These are phyloP conservation scores for Alloplasta piceator DNA, from an alignment of 2,888 invertebrate genomes.

Conservation along the genomic window DNA sequence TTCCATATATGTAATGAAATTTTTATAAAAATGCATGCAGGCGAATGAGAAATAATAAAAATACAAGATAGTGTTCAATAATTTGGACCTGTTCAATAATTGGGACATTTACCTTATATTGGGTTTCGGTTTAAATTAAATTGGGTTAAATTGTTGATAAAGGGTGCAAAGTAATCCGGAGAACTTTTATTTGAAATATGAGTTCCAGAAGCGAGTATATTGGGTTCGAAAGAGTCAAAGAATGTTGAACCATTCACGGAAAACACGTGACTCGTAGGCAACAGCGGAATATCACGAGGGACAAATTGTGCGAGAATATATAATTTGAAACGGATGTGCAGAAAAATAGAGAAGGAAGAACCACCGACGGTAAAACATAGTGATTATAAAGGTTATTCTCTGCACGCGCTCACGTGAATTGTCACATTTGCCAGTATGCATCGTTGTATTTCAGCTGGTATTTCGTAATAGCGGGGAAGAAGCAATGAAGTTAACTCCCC, in stretches of 20 bases:
- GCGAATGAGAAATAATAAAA: too few species aligned
- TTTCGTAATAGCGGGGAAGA: constrained; percentile 36
- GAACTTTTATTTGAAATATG: too few species aligned
- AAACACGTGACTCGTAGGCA: not conserved
- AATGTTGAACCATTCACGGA: not conserved
- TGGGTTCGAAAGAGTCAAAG: not conserved
- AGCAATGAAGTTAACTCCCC: constrained; percentile 20
- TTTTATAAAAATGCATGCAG: too few species aligned
- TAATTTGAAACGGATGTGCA: constrained; percentile 45
- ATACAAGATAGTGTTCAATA: too few species aligned
- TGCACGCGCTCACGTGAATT: constrained; percentile 28
- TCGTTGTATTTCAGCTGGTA: constrained; percentile 35
- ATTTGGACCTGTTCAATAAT: too few species aligned
- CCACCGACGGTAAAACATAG: constrained; percentile 27
- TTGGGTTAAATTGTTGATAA: too few species aligned
- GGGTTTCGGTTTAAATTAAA: too few species aligned
- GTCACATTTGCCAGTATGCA: constrained; percentile 29
- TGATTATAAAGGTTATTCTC: constrained; percentile 43
- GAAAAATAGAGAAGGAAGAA: constrained; percentile 12
- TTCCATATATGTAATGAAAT: too few species aligned
- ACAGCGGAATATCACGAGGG: constrained; percentile 15
- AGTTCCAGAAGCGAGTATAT: too few species aligned
- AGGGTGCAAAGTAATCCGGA: too few species aligned
- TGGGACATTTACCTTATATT: too few species aligned
- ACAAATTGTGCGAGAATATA: constrained; percentile 26